Conservation (phyloP, 2,888 invertebrate species). For the Microplitis manilae region DNA sequence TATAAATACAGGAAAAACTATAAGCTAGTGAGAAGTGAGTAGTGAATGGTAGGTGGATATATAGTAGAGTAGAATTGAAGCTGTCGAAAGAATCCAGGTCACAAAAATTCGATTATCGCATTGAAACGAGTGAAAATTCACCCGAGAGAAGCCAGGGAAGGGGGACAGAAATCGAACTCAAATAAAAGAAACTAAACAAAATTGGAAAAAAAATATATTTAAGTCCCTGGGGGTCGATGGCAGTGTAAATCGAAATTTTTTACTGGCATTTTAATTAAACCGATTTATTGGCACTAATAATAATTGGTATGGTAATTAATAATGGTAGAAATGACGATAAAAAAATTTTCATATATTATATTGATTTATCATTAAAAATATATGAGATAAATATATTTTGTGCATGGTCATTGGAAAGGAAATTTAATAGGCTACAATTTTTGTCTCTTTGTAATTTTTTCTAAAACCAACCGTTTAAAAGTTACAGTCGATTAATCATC, state of each 20-base stretch:
- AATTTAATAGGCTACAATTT: background rate
- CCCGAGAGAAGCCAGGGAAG: slow-evolving; percentile 8
- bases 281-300: background rate
- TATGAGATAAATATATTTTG: too few species aligned
- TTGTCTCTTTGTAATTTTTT: background rate
- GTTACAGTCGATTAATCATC: too few species aligned
- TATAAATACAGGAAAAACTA: too few species aligned
- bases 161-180: background rate
- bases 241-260: background rate
- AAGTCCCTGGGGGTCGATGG: background rate
- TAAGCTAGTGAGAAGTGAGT: too few species aligned
- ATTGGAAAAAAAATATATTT: background rate
- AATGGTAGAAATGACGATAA: too few species aligned
- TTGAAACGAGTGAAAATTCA: slow-evolving; percentile 44
- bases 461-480: background rate
- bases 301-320: background rate
- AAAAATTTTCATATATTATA: too few species aligned
- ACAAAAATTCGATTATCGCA: slow-evolving; percentile 52
- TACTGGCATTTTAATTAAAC: background rate
- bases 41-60: background rate
- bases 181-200: background rate
- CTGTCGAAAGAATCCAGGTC: slow-evolving; percentile 41
- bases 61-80: background rate
- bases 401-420: background rate
- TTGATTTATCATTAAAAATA: too few species aligned